Base-by-base conservation (phyloP, 2,113 vertebrate genomes). In the Sinocyclocheilus grahami region DNA sequence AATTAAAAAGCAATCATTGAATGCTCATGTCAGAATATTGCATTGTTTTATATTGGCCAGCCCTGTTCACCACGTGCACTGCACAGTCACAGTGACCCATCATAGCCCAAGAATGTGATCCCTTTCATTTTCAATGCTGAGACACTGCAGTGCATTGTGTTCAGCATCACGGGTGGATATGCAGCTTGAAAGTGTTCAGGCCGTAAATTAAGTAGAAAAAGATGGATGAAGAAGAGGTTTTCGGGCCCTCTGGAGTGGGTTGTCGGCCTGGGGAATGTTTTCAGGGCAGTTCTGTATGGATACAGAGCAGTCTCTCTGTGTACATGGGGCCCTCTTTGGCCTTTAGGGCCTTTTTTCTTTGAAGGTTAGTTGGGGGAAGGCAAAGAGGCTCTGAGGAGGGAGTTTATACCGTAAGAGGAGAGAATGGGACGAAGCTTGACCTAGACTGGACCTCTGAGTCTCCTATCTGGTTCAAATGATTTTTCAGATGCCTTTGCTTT, bases 221-320 rank as follows among this genome's bases (percentile, higher is more conserved):
- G 65, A 39, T 62, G 69, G 65, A 46, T 1, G 14, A 30, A 39
- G 46, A 77, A 65, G 39, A 48, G 42, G 72, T 65, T 39, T 84
- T 11, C 4, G 86, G 85, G 30, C 74, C 65, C 12, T 79, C 69
- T 84, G 86, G 76, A 88, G 85, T 78, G 75, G 65, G 22, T 10
- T 85, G 82, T 86, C 69, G 55, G 82, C 22, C 62, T 86, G 84
- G 84, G 72, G 85, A 78, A 78, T 63, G 77, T 87, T 58, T 86
- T 48, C 65, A 69, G 11, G 74, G 82, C 20, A 37, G 69, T 80
- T 18, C 24, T 10, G 39, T 76, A 78, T 72, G 76, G 27, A 30
- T n/a, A 63, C 79, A 53, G 30, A 48, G 22, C 37, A 51, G 69
- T 85, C 79, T 39, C 14, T 42, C 42, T 18, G 65, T 86, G 63